Conservation (phyloP, 2,888 invertebrate species). For the Cepaea hortensis region DNA sequence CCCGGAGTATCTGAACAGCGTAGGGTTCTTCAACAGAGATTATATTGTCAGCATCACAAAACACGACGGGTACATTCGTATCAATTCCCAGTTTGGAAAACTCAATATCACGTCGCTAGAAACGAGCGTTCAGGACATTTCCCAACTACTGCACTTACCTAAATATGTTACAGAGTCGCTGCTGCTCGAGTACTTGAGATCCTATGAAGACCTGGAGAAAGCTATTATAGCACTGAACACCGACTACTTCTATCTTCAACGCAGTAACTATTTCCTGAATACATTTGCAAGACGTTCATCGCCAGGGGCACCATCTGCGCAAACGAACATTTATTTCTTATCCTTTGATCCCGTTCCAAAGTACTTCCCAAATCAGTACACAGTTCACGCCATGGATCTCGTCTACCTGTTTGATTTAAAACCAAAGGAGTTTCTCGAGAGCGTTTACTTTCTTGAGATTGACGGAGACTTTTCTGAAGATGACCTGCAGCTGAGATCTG, state of each 20-base stretch:
- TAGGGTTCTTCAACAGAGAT: constrained; percentile 6
- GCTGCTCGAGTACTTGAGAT: constrained; percentile 14
- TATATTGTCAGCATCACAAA: constrained; percentile 33
- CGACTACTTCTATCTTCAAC: constrained; percentile 23
- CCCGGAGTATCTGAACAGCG: not conserved
- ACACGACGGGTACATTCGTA: constrained; percentile 15
- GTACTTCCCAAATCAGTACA: constrained; percentile 12
- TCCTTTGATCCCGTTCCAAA: constrained; percentile 20
- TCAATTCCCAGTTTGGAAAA: constrained; percentile 12
- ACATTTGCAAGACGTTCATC: not conserved
- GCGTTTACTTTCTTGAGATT: not conserved
- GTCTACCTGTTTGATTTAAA: constrained; percentile 5
- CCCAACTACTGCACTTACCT: constrained; percentile 10
- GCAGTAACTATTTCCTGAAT: constrained; percentile 11
- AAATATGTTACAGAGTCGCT: constrained; percentile 1
- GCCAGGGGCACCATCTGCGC: not conserved
- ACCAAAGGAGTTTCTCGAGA: not conserved
- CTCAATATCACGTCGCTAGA: not conserved
- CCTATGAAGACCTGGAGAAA: constrained; percentile 10
- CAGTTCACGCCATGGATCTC: constrained; percentile 15
- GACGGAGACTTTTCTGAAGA: constrained; percentile 1
- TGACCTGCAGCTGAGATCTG: not conserved
- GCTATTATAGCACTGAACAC: constrained; percentile 5
- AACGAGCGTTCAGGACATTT: not conserved
- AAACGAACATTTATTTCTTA: not conserved